Percentiles rank a stretch among this genome's conserved stretches.
phyloP scores from a whole-genome alignment of 2,888 invertebrate species.

The Hofmannophila pseudospretella region DNA sequence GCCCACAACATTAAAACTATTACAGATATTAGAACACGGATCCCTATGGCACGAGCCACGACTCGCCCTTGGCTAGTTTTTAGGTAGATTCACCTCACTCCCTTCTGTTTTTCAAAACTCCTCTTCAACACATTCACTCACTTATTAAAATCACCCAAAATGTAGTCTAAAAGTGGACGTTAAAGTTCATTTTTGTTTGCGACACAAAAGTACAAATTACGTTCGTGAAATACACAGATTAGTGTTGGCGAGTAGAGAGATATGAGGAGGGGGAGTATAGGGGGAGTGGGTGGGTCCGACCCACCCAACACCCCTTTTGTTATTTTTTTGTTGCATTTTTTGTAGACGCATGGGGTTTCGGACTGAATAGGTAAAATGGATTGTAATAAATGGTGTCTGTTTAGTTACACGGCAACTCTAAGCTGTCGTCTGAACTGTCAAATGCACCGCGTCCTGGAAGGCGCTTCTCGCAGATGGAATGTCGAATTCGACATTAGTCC shows the following conservation, averaged over 20 bases:
- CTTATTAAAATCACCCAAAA: slow-evolving; percentile 17
- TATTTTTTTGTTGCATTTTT: slow-evolving; percentile 70
- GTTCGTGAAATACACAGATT: slow-evolving; percentile 65
- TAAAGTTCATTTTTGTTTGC: slow-evolving; percentile 29
- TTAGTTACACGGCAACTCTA: too few relatives aligned
- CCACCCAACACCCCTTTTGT: slow-evolving; percentile 61
- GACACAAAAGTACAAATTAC: slow-evolving; percentile 43
- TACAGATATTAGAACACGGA: too few relatives aligned
- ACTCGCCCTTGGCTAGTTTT: slow-evolving; percentile 77
- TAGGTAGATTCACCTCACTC: slow-evolving; percentile 67
- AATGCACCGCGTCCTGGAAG: too few relatives aligned
- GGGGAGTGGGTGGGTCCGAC: slow-evolving; percentile 44
- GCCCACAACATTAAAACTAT: too few relatives aligned
- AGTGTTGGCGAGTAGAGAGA: slow-evolving; percentile 72
- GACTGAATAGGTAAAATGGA: slow-evolving; percentile 38
- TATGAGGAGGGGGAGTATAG: slow-evolving; percentile 48
- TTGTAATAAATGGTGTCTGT: slow-evolving; percentile 23
- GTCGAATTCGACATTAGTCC: too few relatives aligned
- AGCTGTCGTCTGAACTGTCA: too few relatives aligned
- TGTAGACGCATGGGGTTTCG: slow-evolving; percentile 46
- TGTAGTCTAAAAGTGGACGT: slow-evolving; percentile 16
- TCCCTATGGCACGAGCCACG: too few relatives aligned
- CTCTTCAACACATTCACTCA: slow-evolving; percentile 39
- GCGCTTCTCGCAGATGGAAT: too few relatives aligned
- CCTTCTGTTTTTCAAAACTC: slow-evolving; percentile 60